Percentiles rank a stretch among this genome's conserved stretches.
phyloP scores from a whole-genome alignment of 2,113 vertebrate species.

The Illadopsis cleaveri region DNA sequence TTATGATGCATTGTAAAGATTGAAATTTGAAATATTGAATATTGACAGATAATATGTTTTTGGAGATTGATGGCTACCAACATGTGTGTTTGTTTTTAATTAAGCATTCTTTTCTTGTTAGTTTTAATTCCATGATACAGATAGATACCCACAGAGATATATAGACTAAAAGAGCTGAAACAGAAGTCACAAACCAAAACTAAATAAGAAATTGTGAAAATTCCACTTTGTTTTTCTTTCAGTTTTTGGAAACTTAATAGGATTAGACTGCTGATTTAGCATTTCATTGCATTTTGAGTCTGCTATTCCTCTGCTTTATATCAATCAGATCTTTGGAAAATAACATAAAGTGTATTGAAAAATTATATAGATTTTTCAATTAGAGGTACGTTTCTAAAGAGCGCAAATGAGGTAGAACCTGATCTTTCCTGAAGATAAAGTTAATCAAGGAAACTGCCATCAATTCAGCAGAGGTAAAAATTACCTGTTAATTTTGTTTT shows the following conservation, averaged over 20 bases:
- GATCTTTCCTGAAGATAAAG: accelerated
- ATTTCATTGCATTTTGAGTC: not conserved
- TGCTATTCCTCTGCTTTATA: not conserved
- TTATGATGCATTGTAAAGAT: not conserved
- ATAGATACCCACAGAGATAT: accelerated
- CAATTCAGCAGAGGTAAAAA: not conserved
- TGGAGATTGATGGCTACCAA: not conserved
- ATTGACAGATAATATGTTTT: not conserved
- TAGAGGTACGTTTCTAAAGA: not conserved
- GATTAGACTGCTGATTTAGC: not conserved
- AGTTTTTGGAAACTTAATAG: not conserved
- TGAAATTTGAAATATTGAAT: not conserved
- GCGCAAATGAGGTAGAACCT: not conserved
- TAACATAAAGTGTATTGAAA: not conserved
- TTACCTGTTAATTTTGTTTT: not conserved
- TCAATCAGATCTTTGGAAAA: not conserved
- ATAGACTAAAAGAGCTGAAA: not conserved
- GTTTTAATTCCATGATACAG: not conserved
- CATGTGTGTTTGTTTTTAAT: not conserved
- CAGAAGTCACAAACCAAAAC: not conserved
- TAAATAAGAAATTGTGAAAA: not conserved
- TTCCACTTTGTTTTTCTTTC: not conserved
- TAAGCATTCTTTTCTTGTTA: not conserved
- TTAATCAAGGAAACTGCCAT: not conserved
- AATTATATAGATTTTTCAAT: not conserved